A percentile compares a stretch with the other conserved stretches of the same genome.
Evolutionary conservation across 2,797 vertebrate genomes (phyloP).

Genomic region (Poeciliopsis turneri): DNA sequence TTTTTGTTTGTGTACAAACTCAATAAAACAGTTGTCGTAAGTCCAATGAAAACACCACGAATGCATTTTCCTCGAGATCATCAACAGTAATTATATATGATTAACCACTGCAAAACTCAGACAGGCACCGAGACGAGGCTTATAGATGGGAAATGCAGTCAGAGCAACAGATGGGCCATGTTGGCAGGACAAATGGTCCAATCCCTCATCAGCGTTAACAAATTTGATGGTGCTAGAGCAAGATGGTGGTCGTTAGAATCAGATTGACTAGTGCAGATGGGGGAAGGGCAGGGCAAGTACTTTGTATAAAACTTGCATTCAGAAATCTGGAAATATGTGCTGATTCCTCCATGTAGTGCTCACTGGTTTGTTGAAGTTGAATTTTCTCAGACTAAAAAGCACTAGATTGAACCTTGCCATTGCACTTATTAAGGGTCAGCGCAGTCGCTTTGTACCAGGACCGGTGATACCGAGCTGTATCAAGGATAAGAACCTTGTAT

Average conservation of each 20-base stretch:
- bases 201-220: constrained; percentile 34
- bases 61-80: not conserved
- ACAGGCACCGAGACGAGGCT: not conserved
- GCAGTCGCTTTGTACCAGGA: not conserved
- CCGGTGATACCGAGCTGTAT: not conserved
- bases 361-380: not conserved
- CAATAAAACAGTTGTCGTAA: not conserved
- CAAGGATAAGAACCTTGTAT: not conserved
- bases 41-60: not conserved
- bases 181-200: constrained; percentile 26
- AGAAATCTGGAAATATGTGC: not conserved
- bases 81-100: constrained; percentile 2
- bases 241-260: constrained; percentile 1
- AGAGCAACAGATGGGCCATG: constrained; percentile 24
- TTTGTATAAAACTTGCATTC: not conserved
- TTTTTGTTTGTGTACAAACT: constrained; percentile 7
- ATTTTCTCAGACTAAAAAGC: not conserved
- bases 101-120: not conserved
- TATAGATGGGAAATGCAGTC: constrained; percentile 20
- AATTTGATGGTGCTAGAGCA: constrained; percentile 18
- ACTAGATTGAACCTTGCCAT: not conserved
- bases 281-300: not conserved
- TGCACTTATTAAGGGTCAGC: constrained; percentile 16
- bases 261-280: constrained; percentile 1
- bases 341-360: constrained; percentile 6